A percentile compares a stretch with the other conserved stretches of the same genome.
Evolutionary conservation across 2,888 invertebrate genomes (phyloP).

Genomic region (Neuroscelio doddi): DNA sequence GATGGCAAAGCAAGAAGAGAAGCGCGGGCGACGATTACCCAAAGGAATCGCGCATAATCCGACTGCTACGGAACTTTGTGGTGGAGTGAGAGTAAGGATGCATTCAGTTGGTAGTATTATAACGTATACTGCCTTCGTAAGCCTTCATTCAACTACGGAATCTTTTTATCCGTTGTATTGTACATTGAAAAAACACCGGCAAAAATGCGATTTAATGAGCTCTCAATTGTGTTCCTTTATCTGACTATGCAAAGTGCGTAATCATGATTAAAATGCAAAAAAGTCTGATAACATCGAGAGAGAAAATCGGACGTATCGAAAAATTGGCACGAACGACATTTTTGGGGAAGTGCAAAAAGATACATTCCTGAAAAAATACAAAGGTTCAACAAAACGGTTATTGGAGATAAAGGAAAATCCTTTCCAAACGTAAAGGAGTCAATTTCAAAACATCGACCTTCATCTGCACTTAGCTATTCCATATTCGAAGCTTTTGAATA

Average conservation of each 20-base stretch:
- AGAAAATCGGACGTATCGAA: too few species aligned
- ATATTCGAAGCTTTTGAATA: too few species aligned
- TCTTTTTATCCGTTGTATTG: conserved; percentile 12
- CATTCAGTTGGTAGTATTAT: conserved; percentile 27
- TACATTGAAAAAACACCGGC: conserved; percentile 8
- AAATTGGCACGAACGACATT: not conserved
- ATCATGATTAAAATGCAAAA: not conserved
- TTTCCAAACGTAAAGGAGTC: too few species aligned
- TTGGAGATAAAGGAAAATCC: too few species aligned
- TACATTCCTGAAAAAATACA: too few species aligned
- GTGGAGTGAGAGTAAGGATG: not conserved
- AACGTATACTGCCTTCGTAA: conserved; percentile 16
- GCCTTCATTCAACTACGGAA: conserved; percentile 23
- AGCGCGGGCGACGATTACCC: conserved; percentile 48
- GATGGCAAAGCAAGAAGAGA: conserved; percentile 5
- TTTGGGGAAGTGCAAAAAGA: not conserved
- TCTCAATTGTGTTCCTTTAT: conserved; percentile 30
- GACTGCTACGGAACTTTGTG: conserved; percentile 18
- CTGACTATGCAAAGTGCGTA: not conserved
- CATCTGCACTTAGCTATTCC: too few species aligned
- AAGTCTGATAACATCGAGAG: not conserved
- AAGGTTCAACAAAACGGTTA: too few species aligned
- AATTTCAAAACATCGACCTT: too few species aligned
- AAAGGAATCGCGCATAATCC: conserved; percentile 51
- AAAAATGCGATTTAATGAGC: conserved; percentile 41